Base-by-base conservation (phyloP, 2,888 invertebrate genomes). In the Synergus japonicus region DNA sequence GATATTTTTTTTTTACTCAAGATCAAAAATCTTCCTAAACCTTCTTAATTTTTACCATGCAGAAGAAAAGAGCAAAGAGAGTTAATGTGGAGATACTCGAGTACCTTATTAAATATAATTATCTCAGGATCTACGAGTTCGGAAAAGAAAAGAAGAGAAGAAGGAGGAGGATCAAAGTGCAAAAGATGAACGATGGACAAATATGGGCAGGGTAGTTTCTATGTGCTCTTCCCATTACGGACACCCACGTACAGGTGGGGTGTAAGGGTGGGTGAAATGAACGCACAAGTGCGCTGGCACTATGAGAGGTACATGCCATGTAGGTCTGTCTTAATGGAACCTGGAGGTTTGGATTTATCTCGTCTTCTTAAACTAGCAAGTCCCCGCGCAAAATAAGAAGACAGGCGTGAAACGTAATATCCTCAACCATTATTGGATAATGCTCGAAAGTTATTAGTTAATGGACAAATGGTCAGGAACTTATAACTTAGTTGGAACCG, bases 181-280 rank as follows among this genome's bases (percentile, higher is more conserved):
- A 87, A 86, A 87, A 87, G 87, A 89, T 87, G 87, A 87, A 87
- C 86, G 87, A 86, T 85, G 87, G 86, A 88, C 91, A 90, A 91
- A 91, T 90, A 91, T 91, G 89, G 91, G 87, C 87, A 89, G 88
- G 89, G 87, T 89, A 87, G 87, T 87, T 89, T 89, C 89, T 88
- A 89, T 89, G 88, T 90, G 88, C 88, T 87, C 89, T 90, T 89
- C 89, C 90, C 90, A 91, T 91, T 91, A 91, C 89, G 85, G 84
- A 85, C 91, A 88, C 91, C 90, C 91, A 91, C 91, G 89, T 90
- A 83, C 83, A 81, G 76, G 80, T 80, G 86, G 85, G 87, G 65
- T 80, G 81, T 76, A 76, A 64, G 79, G 58, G 58, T 69, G 76
- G 58, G 64, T 46, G 77, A 65, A 87, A 88, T 76, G 64, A 76